These are phyloP conservation scores for Beris morrisii DNA, from an alignment of 2,888 invertebrate genomes.

Conservation along the genomic window DNA sequence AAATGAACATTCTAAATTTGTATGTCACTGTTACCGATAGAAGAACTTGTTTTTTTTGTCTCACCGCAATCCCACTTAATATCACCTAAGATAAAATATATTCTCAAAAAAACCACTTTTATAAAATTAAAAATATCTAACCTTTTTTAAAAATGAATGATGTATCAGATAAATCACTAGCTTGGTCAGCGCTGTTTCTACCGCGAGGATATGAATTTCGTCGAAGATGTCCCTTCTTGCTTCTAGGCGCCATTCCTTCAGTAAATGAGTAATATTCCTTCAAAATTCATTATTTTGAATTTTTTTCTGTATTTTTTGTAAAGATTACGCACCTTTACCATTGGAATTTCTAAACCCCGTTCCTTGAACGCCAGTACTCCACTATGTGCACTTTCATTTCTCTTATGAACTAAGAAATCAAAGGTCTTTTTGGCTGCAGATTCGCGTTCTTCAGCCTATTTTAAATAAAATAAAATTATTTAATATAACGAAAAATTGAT, in stretches of 20 bases:
- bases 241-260: neutral
- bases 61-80: too few species aligned
- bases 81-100: too few species aligned
- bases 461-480: too few species aligned
- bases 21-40: too few species aligned
- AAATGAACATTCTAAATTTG: too few species aligned
- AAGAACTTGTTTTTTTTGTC: too few species aligned
- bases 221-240: neutral
- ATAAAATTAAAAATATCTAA: neutral
- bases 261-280: slow-evolving; percentile 3
- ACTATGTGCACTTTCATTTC: slow-evolving; percentile 20
- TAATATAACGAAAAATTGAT: too few species aligned
- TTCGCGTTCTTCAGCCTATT: slow-evolving; percentile 6
- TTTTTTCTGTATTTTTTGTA: too few species aligned
- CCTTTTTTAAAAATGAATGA: neutral
- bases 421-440: slow-evolving; percentile 1
- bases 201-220: neutral
- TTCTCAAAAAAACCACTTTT: too few species aligned
- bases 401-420: slow-evolving; percentile 24
- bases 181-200: neutral
- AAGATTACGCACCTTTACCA: neutral
- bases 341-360: slow-evolving; percentile 1
- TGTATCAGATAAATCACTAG: neutral
- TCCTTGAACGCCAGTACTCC: slow-evolving; percentile 3
- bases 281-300: neutral